Evolutionary conservation across 30 jellyfish, hydroid and myxozoan genomes (phyloP).

Genomic region (Aurelia sp.): DNA sequence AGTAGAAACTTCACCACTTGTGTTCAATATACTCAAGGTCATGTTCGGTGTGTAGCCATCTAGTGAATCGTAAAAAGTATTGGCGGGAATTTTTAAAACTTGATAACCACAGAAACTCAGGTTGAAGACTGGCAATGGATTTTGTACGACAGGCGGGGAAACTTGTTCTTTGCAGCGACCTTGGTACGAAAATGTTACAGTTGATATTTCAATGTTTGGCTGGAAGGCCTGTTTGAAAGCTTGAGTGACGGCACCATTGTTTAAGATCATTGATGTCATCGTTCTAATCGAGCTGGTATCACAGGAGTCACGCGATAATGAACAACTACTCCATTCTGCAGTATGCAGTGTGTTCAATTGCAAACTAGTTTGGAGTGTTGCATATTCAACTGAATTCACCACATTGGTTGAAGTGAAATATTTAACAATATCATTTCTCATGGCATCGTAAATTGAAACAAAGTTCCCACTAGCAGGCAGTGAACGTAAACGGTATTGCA

Average conservation of each 20-base stretch:
- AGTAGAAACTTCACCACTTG: slow-evolving; percentile 22
- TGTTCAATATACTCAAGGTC: slow-evolving; percentile 35
- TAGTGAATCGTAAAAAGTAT: slow-evolving; percentile 77
- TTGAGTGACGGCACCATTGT: slow-evolving; percentile 32
- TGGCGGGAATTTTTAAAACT: slow-evolving; percentile 62
- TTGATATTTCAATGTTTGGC: slow-evolving; percentile 26
- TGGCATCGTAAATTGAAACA: slow-evolving; percentile 20
- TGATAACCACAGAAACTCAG: slow-evolving; percentile 62
- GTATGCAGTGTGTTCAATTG: slow-evolving; percentile 7
- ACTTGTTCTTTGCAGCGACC: slow-evolving; percentile 68
- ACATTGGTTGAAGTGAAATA: slow-evolving; percentile 26
- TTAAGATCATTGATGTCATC: background rate
- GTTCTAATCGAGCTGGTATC: slow-evolving; percentile 25
- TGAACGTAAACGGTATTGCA: slow-evolving; percentile 54
- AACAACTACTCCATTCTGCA: slow-evolving; percentile 77
- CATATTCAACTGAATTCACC: slow-evolving; percentile 46
- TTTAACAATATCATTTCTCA: slow-evolving; percentile 44
- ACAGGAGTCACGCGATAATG: slow-evolving; percentile 59
- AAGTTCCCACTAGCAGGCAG: slow-evolving; percentile 8
- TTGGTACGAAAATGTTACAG: slow-evolving; percentile 17
- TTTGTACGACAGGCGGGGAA: slow-evolving; percentile 73
- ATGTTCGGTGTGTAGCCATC: slow-evolving; percentile 85
- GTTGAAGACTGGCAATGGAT: slow-evolving; percentile 66
- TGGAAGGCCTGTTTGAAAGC: slow-evolving; percentile 51
- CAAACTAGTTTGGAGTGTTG: slow-evolving; percentile 11